Conservation (phyloP, 2,797 vertebrate species). For the Pseudomugil gertrudae region DNA sequence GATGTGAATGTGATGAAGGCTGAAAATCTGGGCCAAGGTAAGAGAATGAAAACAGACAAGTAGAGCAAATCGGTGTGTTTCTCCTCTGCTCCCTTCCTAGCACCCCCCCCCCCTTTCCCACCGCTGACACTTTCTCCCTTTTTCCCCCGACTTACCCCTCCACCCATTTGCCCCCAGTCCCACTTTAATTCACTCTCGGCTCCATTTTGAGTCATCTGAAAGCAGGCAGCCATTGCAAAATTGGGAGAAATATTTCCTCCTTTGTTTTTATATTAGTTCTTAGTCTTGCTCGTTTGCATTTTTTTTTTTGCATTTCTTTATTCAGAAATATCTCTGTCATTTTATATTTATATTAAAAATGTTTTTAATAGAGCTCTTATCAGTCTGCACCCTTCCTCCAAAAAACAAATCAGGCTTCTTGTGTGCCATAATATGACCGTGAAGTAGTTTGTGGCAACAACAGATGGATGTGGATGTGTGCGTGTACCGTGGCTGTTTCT, state of each 20-base stretch:
- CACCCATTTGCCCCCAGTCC: slow-evolving; percentile 5
- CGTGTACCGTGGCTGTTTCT: slow-evolving; percentile 24
- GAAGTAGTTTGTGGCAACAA: slow-evolving; percentile 64
- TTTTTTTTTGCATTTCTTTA: slow-evolving; percentile 59
- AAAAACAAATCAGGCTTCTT: slow-evolving; percentile 56
- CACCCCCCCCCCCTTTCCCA: slow-evolving; percentile 4
- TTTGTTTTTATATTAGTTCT: slow-evolving; percentile 9
- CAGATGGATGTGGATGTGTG: slow-evolving; percentile 58
- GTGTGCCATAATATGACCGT: slow-evolving; percentile 38
- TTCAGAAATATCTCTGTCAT: slow-evolving; percentile 56
- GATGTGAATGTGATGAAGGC: slow-evolving; percentile 42
- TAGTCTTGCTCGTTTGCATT: slow-evolving; percentile 5
- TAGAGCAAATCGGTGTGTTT: slow-evolving; percentile 61
- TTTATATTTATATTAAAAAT: slow-evolving; percentile 24
- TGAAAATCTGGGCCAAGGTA: slow-evolving; percentile 68
- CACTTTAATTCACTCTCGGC: slow-evolving; percentile 14
- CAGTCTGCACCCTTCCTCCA: slow-evolving; percentile 59
- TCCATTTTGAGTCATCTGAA: slow-evolving; percentile 70
- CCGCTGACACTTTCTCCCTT: slow-evolving; percentile 45
- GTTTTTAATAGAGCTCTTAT: slow-evolving; percentile 60
- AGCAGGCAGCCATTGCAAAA: slow-evolving; percentile 67
- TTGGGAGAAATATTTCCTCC: slow-evolving; percentile 18
- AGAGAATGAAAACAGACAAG: slow-evolving; percentile 55
- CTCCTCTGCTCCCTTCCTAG: slow-evolving; percentile 16
- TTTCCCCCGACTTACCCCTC: slow-evolving; percentile 22